Percentiles rank a stretch among this genome's conserved stretches.
These are phyloP conservation scores for Formicarius rufipectus DNA, from an alignment of 2,113 vertebrate species.

Conservation along the genomic window DNA sequence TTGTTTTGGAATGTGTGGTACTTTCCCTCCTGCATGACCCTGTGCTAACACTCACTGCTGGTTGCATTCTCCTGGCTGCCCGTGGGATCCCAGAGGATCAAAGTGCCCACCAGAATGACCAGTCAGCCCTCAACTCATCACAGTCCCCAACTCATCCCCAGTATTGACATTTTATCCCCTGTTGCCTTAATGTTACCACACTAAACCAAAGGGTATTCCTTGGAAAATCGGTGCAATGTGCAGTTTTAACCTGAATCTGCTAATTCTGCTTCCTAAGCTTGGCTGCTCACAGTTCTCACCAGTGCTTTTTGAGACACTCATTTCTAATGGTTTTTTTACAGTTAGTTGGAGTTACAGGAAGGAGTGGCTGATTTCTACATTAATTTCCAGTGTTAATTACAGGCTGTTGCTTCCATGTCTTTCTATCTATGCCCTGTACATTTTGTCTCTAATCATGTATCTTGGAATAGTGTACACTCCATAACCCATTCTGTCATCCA, in stretches of 20 bases:
- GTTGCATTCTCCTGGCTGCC: constrained; percentile 82
- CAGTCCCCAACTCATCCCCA: background rate
- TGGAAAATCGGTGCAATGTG: background rate
- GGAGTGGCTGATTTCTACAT: background rate
- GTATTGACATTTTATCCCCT: constrained; percentile 6
- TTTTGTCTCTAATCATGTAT: constrained; percentile 27
- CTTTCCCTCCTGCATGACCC: constrained; percentile 61
- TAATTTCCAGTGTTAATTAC: constrained; percentile 10
- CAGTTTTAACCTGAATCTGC: constrained; percentile 30
- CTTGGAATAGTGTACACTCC: background rate
- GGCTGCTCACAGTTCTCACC: background rate
- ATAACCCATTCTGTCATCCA: background rate
- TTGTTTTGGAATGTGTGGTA: constrained; percentile 39
- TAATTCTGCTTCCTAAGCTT: constrained; percentile 24
- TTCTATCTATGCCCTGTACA: background rate
- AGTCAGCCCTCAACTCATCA: background rate
- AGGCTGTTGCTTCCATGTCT: constrained; percentile 23
- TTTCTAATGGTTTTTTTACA: background rate
- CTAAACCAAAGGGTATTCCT: constrained; percentile 47
- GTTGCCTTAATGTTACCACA: constrained; percentile 41
- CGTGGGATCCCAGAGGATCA: constrained; percentile 37
- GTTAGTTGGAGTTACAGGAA: background rate
- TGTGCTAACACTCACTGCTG: constrained; percentile 51
- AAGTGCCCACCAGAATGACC: constrained; percentile 77
- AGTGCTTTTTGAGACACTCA: background rate